Percentiles rank a stretch among this genome's conserved stretches.
phyloP scores from a whole-genome alignment of 1,140 invertebrate species.

The Solenopsis fugax region DNA sequence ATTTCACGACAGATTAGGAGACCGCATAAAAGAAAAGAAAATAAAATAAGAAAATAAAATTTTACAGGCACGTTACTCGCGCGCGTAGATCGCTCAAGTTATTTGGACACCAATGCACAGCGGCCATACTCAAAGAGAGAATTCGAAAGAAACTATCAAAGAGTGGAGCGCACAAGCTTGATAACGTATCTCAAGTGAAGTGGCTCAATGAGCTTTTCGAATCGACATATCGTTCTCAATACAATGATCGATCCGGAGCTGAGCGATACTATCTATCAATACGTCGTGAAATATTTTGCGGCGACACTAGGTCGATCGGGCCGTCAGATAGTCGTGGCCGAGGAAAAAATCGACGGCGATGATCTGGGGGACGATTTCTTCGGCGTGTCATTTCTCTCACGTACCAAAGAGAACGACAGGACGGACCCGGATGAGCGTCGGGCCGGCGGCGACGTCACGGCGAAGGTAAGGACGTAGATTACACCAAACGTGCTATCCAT shows the following conservation, averaged over 20 bases:
- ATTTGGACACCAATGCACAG: background rate
- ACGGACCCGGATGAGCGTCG: conserved; percentile 24
- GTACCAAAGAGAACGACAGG: conserved; percentile 8
- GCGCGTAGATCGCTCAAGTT: background rate
- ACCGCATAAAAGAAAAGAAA: background rate
- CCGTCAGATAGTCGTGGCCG: conserved; percentile 7
- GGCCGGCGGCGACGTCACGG: background rate
- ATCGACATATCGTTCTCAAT: conserved; percentile 22
- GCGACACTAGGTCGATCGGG: background rate
- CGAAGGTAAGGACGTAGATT: conserved; percentile 63
- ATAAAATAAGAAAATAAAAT: background rate
- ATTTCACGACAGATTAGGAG: background rate
- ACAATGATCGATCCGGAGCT: conserved; percentile 1
- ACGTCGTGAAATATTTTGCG: conserved; percentile 28
- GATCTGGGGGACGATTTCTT: conserved; percentile 17
- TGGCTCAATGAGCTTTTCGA: background rate
- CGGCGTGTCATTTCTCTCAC: background rate
- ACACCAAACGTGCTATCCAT: conserved; percentile 75
- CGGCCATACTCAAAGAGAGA: background rate
- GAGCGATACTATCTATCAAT: conserved; percentile 13
- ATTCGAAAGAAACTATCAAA: background rate
- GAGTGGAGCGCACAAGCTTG: background rate
- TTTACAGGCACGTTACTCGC: background rate
- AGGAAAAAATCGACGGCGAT: background rate
- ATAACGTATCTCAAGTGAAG: background rate